Base-by-base conservation (phyloP, 2,797 vertebrate genomes). In the Peromyscus melanophrys region DNA sequence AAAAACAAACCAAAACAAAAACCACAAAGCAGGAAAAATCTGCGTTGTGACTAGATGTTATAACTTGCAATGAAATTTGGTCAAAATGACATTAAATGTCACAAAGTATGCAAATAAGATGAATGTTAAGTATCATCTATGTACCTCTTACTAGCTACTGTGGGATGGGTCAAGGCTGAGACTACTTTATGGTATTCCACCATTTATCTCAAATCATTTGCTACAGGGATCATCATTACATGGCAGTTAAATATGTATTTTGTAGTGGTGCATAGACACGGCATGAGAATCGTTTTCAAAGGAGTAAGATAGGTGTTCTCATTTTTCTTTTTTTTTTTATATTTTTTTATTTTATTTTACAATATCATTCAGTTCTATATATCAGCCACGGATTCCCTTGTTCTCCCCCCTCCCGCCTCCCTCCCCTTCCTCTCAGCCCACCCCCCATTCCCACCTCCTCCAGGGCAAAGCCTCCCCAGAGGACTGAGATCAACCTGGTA, bases 1-100 rank as follows among this genome's bases (percentile, higher is more conserved):
- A 71, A 23, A 37, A 37, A 1, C 9, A 17, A 71, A 21, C 10
- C 52, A 77, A 3, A 61, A 43, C n/a, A 59, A 59, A 81, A 49
- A 69, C 4, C 5, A 76, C 65, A 52, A 2, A 86, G 49, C 82
- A 29, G 7, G 17, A 69, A 65, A 40, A 57, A 1, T 4, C 43
- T 27, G 27, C 6, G 31, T 29, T 4, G 1, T 23, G 17, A 16
- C 59, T 89, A 31, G 12, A 27, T 87, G 16, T 37, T 71, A 46
- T 14, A 88, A 67, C 4, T 78, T 57, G 71, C 52, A 46, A 17
- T 81, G 83, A 84, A 86, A 49, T 88, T 88, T 61, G 71, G 29
- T 40, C 65, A 67, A 76, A 57, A 34, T 92, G 81, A 95, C 75
- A 78, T 87, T 83, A 81, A 90, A 88, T 4, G 63, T 90, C 43